These are phyloP conservation scores for Camponotus pennsylvanicus DNA, from an alignment of 1,140 invertebrate genomes.

Conservation along the genomic window DNA sequence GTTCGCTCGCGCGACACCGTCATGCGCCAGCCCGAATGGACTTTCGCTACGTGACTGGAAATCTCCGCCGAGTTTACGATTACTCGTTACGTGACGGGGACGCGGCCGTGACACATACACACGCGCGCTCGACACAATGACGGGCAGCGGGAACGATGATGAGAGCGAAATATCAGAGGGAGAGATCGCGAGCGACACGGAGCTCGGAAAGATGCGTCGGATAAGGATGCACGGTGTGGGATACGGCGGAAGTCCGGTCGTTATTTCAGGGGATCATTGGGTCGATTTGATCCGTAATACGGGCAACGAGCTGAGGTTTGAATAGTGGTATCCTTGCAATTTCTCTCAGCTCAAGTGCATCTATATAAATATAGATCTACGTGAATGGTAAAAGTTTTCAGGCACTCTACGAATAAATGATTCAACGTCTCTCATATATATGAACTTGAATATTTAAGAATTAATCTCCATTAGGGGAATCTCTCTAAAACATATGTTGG, in stretches of 20 bases:
- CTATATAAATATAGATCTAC: too few relatives aligned
- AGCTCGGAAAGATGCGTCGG: constrained; percentile 16
- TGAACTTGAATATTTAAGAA: neutral
- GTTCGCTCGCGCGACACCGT: constrained; percentile 70
- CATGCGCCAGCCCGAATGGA: constrained; percentile 72
- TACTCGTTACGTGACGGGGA: constrained; percentile 80
- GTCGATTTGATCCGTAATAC: constrained; percentile 8
- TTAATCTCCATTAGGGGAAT: too few relatives aligned
- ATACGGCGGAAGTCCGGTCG: constrained; percentile 16
- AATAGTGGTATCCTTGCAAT: neutral
- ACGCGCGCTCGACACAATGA: neutral
- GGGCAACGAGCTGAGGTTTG: neutral
- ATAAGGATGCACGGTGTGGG: constrained; percentile 1
- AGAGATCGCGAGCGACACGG: constrained; percentile 16
- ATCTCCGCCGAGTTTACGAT: constrained; percentile 80
- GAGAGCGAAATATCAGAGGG: constrained; percentile 43
- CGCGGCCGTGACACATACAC: constrained; percentile 34
- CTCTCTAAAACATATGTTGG: neutral
- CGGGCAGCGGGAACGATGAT: constrained; percentile 4
- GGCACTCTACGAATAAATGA: neutral
- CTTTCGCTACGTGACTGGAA: constrained; percentile 81
- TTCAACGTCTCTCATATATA: neutral
- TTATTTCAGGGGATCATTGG: constrained; percentile 31
- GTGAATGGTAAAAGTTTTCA: too few relatives aligned
- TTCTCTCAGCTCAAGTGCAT: neutral